A percentile compares a stretch with the other conserved stretches of the same genome.
phyloP scores from a whole-genome alignment of 2,888 invertebrate species.

The Zhuqinia jingwanae region DNA sequence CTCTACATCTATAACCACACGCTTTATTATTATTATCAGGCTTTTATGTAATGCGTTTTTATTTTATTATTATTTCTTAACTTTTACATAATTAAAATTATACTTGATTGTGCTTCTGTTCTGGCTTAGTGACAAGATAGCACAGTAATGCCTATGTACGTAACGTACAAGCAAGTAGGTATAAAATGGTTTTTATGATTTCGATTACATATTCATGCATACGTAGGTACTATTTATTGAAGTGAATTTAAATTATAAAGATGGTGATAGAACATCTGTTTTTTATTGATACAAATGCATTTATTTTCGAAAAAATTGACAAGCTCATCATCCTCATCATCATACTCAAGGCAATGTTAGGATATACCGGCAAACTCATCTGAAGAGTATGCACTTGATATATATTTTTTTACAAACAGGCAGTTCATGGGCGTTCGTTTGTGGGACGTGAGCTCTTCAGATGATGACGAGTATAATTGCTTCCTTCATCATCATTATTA shows the following conservation, averaged over 20 bases:
- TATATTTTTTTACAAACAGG: slow-evolving; percentile 3
- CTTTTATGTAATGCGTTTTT: background rate
- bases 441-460: slow-evolving; percentile 17
- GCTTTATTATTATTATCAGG: background rate
- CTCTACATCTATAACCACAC: background rate
- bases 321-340: slow-evolving; percentile 8
- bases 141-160: too few species aligned
- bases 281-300: slow-evolving; percentile 3
- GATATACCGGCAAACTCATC: slow-evolving; percentile 12
- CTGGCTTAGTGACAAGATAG: too few species aligned
- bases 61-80: background rate
- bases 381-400: slow-evolving; percentile 14
- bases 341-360: background rate
- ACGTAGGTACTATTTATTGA: background rate
- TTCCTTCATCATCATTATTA: background rate
- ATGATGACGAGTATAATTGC: too few species aligned
- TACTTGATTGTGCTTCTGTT: too few species aligned
- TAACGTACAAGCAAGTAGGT: background rate
- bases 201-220: background rate
- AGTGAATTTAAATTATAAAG: background rate
- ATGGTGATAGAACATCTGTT: slow-evolving; percentile 37
- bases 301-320: background rate
- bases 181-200: background rate
- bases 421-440: background rate
- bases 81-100: background rate